Evolutionary conservation across 2,113 vertebrate species (phyloP), one percentile per base, ranked within the genome.

Genomic region (Rhabdornis inornatus): DNA sequence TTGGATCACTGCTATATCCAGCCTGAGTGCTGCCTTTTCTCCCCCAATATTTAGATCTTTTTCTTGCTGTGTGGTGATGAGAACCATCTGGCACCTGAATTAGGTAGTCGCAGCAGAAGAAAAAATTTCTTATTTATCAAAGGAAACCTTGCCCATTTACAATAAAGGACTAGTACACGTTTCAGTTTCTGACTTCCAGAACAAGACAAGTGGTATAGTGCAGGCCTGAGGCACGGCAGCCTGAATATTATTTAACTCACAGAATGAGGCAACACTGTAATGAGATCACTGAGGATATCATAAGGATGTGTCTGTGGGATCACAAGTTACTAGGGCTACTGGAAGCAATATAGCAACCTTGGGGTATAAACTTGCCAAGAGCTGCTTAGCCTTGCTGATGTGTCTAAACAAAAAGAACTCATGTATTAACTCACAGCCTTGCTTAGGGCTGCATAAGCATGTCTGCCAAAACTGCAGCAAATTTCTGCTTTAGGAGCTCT

Each of bases 81-180:
- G 24, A 94, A 35, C 25, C 31, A 57, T 53, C 37, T 85, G 25
- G 25, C 15, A 44, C 20, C 15, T 42, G 57, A 57, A 27, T 56
- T 79, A 15, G 30, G 35, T 47, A 63, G 64, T 71, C 33, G 28
- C 31, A 74, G 37, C 11, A 65, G 53, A 89, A 81, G 42, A 42
- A 76, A 82, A 75, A 78, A 5, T 5, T 79, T 66, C 35, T 84
- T 18, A 20, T 85, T 90, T 63, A n/a, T 53, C 19, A 31, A 30
- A 57, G 19, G 28, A 70, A 82, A 24, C 5, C 15, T 39, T 42
- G 20, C 9, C 20, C 30, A 10, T 74, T 68, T 75, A 14, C 0
- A 15, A 10, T 31, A 45, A 50, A 28, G 30, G 10, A 39, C 39
- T 75, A 17, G 21, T 13, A 6, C 23, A 52, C 0, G 0, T 52